A percentile compares a stretch with the other conserved stretches of the same genome.
phyloP scores from a whole-genome alignment of 2,113 vertebrate species.

The Scomber japonicus region DNA sequence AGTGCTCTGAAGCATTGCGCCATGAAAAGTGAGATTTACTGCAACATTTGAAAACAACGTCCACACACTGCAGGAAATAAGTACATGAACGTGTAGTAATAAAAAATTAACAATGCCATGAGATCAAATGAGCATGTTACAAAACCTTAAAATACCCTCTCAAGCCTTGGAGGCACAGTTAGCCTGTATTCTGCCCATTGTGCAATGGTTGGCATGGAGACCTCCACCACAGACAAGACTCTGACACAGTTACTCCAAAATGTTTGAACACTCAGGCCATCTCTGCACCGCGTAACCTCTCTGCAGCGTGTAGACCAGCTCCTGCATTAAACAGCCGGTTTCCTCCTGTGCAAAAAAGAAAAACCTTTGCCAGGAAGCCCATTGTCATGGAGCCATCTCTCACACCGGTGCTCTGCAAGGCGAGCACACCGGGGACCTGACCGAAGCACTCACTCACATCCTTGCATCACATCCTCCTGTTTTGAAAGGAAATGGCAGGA shows the following conservation, averaged over 20 bases:
- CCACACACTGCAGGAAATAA: slow-evolving; percentile 8
- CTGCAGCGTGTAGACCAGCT: slow-evolving; percentile 4
- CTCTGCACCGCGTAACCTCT: slow-evolving; percentile 18
- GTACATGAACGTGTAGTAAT: slow-evolving; percentile 1
- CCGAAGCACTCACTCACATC: slow-evolving; percentile 55
- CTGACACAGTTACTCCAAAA: slow-evolving; percentile 24
- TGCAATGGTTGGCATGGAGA: slow-evolving; percentile 68
- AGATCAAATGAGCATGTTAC: slow-evolving; percentile 48
- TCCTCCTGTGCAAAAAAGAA: slow-evolving; percentile 29
- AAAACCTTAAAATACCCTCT: slow-evolving; percentile 39
- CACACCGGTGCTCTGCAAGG: slow-evolving; percentile 28
- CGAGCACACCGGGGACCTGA: slow-evolving; percentile 54
- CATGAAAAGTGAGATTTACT: slow-evolving; percentile 2
- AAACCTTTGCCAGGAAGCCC: slow-evolving; percentile 51
- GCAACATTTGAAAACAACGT: slow-evolving; percentile 5
- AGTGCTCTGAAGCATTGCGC: slow-evolving; percentile 1
- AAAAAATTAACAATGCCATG: slow-evolving; percentile 6
- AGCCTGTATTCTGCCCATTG: slow-evolving; percentile 26
- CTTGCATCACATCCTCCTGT: slow-evolving; percentile 68
- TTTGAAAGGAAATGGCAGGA: slow-evolving; percentile 72
- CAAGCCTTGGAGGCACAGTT: slow-evolving; percentile 26
- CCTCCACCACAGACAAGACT: slow-evolving; percentile 20
- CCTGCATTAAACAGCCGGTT: slow-evolving; percentile 37
- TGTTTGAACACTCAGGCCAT: slow-evolving; percentile 16
- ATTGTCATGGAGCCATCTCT: slow-evolving; percentile 61